Evolutionary conservation across 2,888 invertebrate species (phyloP).

Genomic region (Endotricha flammealis): DNA sequence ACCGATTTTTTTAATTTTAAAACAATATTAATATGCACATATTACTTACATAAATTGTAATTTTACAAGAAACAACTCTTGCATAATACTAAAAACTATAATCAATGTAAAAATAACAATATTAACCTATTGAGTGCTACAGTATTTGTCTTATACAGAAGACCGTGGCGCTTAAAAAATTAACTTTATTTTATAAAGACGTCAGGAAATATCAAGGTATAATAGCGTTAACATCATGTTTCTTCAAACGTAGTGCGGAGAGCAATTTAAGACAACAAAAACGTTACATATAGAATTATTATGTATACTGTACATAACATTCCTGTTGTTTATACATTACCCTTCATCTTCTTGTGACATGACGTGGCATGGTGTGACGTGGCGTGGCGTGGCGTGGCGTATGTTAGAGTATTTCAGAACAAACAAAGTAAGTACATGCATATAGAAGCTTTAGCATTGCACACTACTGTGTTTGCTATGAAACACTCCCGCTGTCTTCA

Average conservation of each 20-base stretch:
- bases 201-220: conserved; percentile 10
- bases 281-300: conserved; percentile 78
- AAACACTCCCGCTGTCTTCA: conserved; percentile 47
- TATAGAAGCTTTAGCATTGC: conserved; percentile 70
- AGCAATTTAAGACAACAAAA: conserved; percentile 79
- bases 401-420: conserved; percentile 62
- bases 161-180: too few species aligned
- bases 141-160: too few species aligned
- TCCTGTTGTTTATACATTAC: conserved; percentile 78
- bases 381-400: conserved; percentile 20
- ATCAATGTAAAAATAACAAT: too few species aligned
- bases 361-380: conserved; percentile 15
- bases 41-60: too few species aligned
- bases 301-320: conserved; percentile 77
- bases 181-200: background rate
- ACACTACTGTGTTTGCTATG: conserved; percentile 77
- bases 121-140: too few species aligned
- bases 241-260: conserved; percentile 43
- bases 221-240: conserved; percentile 12
- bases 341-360: conserved; percentile 70
- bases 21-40: too few species aligned
- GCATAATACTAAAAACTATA: too few species aligned
- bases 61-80: too few species aligned
- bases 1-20: too few species aligned
- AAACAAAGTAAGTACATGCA: conserved; percentile 80